Conservation (phyloP, 2,888 invertebrate species). For the Ophraella communa region DNA sequence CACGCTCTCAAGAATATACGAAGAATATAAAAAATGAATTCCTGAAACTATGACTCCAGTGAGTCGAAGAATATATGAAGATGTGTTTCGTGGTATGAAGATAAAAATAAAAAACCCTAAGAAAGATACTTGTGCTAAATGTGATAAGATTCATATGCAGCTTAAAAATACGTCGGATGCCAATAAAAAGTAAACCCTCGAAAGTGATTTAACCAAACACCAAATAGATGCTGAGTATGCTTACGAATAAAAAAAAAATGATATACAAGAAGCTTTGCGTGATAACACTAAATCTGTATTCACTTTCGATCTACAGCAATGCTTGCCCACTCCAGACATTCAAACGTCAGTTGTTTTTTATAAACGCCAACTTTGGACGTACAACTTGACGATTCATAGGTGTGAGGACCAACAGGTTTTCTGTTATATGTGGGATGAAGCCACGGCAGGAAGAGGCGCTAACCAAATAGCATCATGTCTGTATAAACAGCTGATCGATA, state of each 20-base stretch:
- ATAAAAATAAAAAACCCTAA: too few relatives aligned
- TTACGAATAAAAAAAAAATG: background rate
- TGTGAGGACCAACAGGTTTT: background rate
- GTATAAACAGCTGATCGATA: background rate
- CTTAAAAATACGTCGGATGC: too few relatives aligned
- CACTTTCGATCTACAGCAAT: too few relatives aligned
- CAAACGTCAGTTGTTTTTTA: background rate
- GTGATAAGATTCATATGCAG: too few relatives aligned
- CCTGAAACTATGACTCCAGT: background rate
- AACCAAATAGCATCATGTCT: background rate
- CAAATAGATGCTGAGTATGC: background rate
- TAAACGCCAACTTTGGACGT: background rate
- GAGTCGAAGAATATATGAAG: too few relatives aligned
- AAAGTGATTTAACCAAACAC: too few relatives aligned
- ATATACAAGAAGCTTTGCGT: background rate
- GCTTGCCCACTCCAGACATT: background rate
- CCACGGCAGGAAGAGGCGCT: background rate
- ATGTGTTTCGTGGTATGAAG: too few relatives aligned
- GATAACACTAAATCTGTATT: too few relatives aligned
- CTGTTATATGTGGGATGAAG: background rate
- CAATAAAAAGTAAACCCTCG: too few relatives aligned
- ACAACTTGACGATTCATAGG: background rate
- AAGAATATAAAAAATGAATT: background rate
- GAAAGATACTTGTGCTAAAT: too few relatives aligned
- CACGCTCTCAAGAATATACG: background rate